Conservation (phyloP, 2,113 vertebrate genomes). For the Salminus brasiliensis region DNA sequence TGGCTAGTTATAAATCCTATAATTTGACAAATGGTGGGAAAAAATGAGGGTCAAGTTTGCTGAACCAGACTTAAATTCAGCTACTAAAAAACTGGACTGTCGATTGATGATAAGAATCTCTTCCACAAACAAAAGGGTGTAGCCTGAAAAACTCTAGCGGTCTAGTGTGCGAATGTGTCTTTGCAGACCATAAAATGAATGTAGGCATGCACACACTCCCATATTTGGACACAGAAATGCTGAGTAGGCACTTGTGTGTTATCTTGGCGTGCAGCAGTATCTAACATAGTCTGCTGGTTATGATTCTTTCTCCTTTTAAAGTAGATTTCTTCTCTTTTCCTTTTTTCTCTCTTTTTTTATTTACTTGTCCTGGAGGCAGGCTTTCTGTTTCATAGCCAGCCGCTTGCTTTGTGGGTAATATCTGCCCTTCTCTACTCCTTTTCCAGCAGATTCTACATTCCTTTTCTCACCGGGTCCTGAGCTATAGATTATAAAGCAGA, state of each 20-base stretch:
- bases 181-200: not conserved
- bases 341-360: not conserved
- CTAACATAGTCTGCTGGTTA: not conserved
- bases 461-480: too few relatives aligned
- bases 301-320: slow-evolving; percentile 28
- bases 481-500: too few relatives aligned
- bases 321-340: slow-evolving; percentile 18
- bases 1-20: too few relatives aligned
- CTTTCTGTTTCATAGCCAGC: slow-evolving; percentile 25
- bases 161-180: not conserved
- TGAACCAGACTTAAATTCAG: not conserved
- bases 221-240: slow-evolving; percentile 15
- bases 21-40: too few relatives aligned
- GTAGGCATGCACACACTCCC: not conserved
- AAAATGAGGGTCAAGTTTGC: too few relatives aligned
- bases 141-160: not conserved
- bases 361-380: slow-evolving; percentile 30
- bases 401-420: not conserved
- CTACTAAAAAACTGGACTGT: too few relatives aligned
- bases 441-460: slow-evolving; percentile 57
- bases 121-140: not conserved
- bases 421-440: not conserved
- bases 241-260: slow-evolving; percentile 12
- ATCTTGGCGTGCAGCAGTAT: slow-evolving; percentile 8
- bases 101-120: too few relatives aligned